phyloP scores from a whole-genome alignment of 2,113 vertebrate genomes.

The Hippolais icterina region DNA sequence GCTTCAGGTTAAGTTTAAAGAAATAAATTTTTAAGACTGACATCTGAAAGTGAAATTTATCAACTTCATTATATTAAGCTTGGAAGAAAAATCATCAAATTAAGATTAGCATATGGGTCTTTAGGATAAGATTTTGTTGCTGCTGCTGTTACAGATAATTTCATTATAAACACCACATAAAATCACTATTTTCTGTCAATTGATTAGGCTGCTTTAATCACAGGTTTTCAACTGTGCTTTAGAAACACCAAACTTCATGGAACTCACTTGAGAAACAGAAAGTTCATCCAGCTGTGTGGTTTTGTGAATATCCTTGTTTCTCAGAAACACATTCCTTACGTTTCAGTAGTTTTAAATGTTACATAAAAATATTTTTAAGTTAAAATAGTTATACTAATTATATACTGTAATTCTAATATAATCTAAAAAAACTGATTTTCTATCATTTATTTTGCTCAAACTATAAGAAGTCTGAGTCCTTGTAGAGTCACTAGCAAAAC shows the following conservation, averaged over 20 bases:
- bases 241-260: neutral
- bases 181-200: neutral
- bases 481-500: neutral
- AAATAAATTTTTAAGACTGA: neutral
- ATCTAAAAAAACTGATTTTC: neutral
- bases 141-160: neutral
- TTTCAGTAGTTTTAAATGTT: neutral
- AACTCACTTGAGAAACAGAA: neutral
- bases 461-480: neutral
- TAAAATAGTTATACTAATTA: neutral
- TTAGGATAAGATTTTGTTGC: neutral
- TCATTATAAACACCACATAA: neutral
- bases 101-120: neutral
- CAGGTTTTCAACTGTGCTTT: neutral
- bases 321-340: neutral
- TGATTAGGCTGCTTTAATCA: neutral
- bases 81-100: neutral
- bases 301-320: neutral
- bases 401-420: neutral
- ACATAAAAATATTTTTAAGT: neutral
- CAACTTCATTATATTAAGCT: neutral
- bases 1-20: neutral
- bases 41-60: neutral
- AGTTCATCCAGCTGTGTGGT: neutral
- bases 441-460: neutral